Evolutionary conservation across 2,888 invertebrate genomes (phyloP).

Genomic region (Drosophila subsilvestris): DNA sequence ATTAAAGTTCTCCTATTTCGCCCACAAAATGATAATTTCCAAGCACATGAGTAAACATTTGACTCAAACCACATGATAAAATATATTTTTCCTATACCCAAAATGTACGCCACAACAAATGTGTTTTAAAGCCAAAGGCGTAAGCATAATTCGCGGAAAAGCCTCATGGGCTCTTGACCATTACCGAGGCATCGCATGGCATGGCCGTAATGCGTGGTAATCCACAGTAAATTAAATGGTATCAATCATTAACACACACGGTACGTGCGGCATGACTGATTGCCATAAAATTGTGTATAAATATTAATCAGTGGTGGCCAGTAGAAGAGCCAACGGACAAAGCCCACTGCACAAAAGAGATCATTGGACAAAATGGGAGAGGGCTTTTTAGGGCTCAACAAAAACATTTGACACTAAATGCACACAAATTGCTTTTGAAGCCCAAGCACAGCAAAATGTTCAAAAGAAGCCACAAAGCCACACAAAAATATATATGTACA

Average conservation of each 20-base stretch:
- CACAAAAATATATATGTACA: constrained; percentile 13
- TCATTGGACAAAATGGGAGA: constrained; percentile 29
- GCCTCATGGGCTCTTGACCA: constrained; percentile 52
- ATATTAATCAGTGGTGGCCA: constrained; percentile 54
- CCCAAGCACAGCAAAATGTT: constrained; percentile 30
- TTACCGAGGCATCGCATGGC: constrained; percentile 40
- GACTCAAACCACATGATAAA: not conserved
- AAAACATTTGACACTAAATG: constrained; percentile 77
- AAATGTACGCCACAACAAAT: not conserved
- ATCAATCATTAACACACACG: constrained; percentile 63
- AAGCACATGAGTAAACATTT: not conserved
- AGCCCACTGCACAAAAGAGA: constrained; percentile 27
- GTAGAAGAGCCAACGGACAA: constrained; percentile 15
- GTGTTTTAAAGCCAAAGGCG: not conserved
- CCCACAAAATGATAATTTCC: not conserved
- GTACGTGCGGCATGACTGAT: constrained; percentile 60
- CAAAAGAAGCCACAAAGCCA: constrained; percentile 65
- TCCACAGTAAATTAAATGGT: constrained; percentile 62
- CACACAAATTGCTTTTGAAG: constrained; percentile 76
- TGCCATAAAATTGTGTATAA: constrained; percentile 60
- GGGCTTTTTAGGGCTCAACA: constrained; percentile 54
- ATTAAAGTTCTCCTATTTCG: not conserved
- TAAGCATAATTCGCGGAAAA: not conserved
- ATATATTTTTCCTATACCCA: not conserved
- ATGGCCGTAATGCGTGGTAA: constrained; percentile 50